phyloP scores from a whole-genome alignment of 2,888 invertebrate genomes.

The Argyresthia goedartella region DNA sequence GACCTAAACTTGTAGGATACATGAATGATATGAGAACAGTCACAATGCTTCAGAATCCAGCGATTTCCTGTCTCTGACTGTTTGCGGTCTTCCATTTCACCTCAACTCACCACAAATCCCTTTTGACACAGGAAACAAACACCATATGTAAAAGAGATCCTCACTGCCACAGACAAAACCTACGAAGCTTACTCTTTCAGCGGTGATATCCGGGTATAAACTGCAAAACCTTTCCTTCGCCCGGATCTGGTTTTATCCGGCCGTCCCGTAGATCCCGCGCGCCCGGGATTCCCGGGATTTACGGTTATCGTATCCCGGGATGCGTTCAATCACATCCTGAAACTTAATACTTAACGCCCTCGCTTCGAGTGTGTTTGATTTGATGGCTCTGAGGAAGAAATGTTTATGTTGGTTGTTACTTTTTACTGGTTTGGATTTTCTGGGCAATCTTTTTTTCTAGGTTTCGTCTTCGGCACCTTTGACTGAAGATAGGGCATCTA shows the following conservation, averaged over 20 bases:
- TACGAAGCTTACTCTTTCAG: background rate
- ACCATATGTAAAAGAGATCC: too few relatives aligned
- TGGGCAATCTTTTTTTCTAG: background rate
- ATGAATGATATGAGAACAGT: too few relatives aligned
- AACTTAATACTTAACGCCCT: slow-evolving; percentile 52
- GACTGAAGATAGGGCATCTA: too few relatives aligned
- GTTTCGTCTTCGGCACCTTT: background rate
- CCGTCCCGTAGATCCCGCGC: background rate
- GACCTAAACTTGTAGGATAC: too few relatives aligned
- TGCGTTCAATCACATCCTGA: slow-evolving; percentile 65
- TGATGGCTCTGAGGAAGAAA: background rate
- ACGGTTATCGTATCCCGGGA: slow-evolving; percentile 65
- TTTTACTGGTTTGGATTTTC: background rate
- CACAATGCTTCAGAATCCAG: too few relatives aligned
- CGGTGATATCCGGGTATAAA: slow-evolving; percentile 19
- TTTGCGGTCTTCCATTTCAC: too few relatives aligned
- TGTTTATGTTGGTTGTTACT: background rate
- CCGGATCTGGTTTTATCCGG: background rate
- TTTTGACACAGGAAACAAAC: too few relatives aligned
- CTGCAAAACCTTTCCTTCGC: background rate
- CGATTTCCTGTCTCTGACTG: too few relatives aligned
- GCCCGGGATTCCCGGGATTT: slow-evolving; percentile 44
- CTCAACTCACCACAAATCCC: too few relatives aligned
- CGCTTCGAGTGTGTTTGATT: slow-evolving; percentile 14
- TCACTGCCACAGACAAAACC: too few relatives aligned